These are phyloP conservation scores for Ips typographus DNA, from an alignment of 1,140 invertebrate species.

Conservation along the genomic window DNA sequence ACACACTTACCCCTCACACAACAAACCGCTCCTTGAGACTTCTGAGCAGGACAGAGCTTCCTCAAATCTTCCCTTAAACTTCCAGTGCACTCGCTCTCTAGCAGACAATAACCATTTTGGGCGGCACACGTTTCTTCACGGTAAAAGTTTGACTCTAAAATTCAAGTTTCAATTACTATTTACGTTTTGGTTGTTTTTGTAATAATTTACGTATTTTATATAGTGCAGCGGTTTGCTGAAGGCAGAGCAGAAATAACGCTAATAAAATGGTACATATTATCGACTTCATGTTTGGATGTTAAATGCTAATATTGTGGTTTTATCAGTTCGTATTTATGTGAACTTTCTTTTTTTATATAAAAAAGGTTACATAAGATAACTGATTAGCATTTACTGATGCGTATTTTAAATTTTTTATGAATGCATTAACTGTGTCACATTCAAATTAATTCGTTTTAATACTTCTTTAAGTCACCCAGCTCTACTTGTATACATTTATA, in stretches of 20 bases:
- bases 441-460: no score
- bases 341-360: not conserved
- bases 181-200: not conserved
- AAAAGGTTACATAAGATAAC: no score
- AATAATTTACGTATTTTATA: not conserved
- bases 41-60: not conserved
- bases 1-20: not conserved
- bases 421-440: no score
- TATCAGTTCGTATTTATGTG: not conserved
- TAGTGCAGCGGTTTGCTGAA: not conserved
- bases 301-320: not conserved
- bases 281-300: not conserved
- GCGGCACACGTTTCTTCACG: constrained; percentile 23
- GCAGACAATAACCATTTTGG: constrained; percentile 17
- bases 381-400: no score
- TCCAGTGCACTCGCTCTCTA: constrained; percentile 18
- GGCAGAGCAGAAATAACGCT: not conserved
- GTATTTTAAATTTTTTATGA: no score
- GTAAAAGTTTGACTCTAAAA: constrained; percentile 33
- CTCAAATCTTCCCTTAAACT: not conserved
- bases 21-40: not conserved
- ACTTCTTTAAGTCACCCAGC: no score
- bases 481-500: no score
- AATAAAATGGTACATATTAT: not conserved
- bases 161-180: not conserved